A percentile compares a stretch with the other conserved stretches of the same genome.
phyloP scores from a whole-genome alignment of 2,888 invertebrate species.

The Torymus texanus region DNA sequence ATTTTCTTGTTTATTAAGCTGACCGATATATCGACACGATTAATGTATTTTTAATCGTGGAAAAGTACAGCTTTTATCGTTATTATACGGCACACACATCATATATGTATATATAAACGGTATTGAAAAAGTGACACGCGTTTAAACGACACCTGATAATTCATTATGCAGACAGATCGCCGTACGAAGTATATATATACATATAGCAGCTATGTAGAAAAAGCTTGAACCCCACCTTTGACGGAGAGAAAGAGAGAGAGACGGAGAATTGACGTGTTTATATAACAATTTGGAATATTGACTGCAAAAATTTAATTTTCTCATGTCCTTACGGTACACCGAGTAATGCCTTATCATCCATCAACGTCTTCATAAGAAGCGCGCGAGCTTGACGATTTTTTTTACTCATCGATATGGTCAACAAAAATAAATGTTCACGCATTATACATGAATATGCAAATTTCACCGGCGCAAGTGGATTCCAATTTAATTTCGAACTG shows the following conservation, averaged over 20 bases:
- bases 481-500: constrained; percentile 40
- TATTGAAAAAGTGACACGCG: too few species aligned
- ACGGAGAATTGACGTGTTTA: constrained; percentile 8
- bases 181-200: too few species aligned
- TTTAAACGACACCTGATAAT: too few species aligned
- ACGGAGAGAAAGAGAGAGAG: neutral
- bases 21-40: too few species aligned
- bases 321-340: neutral
- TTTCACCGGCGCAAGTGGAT: constrained; percentile 21
- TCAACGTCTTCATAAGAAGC: constrained; percentile 29
- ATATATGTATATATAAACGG: too few species aligned
- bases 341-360: constrained; percentile 22
- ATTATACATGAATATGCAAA: constrained; percentile 43
- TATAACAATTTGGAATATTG: neutral
- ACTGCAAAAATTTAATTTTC: neutral
- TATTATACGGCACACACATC: too few species aligned
- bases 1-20: too few species aligned
- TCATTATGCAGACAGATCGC: too few species aligned
- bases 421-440: neutral
- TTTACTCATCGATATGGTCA: neutral
- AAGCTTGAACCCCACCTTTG: too few species aligned
- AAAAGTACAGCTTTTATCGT: too few species aligned
- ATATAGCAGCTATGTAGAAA: too few species aligned
- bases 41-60: too few species aligned
- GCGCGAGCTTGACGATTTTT: neutral